Percentiles rank a stretch among this genome's conserved stretches.
Conservation (phyloP, 2,113 vertebrate genomes). For the Poeciliopsis retropinna region DNA sequence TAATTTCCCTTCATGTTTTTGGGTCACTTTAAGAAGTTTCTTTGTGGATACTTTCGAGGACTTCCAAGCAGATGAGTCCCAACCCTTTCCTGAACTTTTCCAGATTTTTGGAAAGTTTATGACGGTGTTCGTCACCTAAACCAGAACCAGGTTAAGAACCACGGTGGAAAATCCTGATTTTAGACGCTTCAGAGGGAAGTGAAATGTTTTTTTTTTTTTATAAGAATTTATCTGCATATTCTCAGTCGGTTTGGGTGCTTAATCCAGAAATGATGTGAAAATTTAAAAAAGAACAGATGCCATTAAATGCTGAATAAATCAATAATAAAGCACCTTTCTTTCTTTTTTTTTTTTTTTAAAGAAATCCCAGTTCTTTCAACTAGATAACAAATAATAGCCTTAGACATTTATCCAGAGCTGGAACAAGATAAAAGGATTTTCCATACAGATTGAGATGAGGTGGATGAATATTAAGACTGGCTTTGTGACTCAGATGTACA, state of each 20-base stretch:
- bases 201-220: neutral
- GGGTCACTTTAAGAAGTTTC: neutral
- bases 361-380: neutral
- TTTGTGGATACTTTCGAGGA: too few relatives aligned
- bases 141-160: too few relatives aligned
- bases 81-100: too few relatives aligned
- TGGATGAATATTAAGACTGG: neutral
- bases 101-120: too few relatives aligned
- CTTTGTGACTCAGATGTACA: neutral
- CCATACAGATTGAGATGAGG: neutral
- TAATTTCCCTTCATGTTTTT: neutral
- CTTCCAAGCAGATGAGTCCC: too few relatives aligned
- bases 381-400: neutral
- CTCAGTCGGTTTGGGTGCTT: too few relatives aligned
- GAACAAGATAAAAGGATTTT: neutral
- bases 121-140: too few relatives aligned
- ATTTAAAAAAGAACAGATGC: too few relatives aligned
- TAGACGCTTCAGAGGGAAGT: neutral
- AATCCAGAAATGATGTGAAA: neutral
- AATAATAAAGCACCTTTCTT: neutral
- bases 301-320: neutral
- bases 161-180: neutral
- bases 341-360: neutral
- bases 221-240: neutral
- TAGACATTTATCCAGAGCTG: neutral